Evolutionary conservation across 92 coral and sea anemone genomes (phyloP), one percentile per base, ranked within the genome.

Genomic region (Phenganax stokvisi): DNA sequence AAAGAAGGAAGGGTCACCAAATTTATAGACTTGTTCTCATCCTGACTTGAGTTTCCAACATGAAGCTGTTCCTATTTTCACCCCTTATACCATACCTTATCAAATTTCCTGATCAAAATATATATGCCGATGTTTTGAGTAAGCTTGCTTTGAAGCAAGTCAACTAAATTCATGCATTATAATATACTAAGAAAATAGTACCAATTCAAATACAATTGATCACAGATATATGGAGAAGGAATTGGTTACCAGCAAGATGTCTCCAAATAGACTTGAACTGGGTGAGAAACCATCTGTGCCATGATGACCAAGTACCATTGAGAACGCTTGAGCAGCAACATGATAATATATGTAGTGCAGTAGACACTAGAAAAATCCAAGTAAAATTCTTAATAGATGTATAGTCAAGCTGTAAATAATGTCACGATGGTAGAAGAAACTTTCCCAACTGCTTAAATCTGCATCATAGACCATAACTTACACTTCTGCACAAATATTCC

Each of bases 231-330:
- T 53, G 30, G 8, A 51, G 29, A 31, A 27, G 2, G 5, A 37
- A 37, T 37, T 37, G 63, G 79, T 53, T 76, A 93, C 98, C 96
- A 76, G 90, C 86, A 51, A 93, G 85, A 84, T 91, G 93, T 76
- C 93, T 84, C 98, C 98, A 93, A 68, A 91, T 90, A 54, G 92
- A 88, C 17, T 89, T 86, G 44, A 91, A 73, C 82, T 93, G 98
- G 9, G 91, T 71, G 69, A 87, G 86, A 69, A 93, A 66, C 63
- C 91, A 89, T 59, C 89, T 85, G 77, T 96, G 91, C 87, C 92
- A 86, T 44, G 97, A 93, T 25, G 96, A 89, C 98, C 98, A 93
- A 16, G 96, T 93, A 65, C 98, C 88, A 89, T 91, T 93, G 10
- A 93, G 92, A 28, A 93, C 86, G 72, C 92, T 87, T 30, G 92